Evolutionary conservation across 2,113 vertebrate species (phyloP).

Genomic region (Chunga burmeisteri): DNA sequence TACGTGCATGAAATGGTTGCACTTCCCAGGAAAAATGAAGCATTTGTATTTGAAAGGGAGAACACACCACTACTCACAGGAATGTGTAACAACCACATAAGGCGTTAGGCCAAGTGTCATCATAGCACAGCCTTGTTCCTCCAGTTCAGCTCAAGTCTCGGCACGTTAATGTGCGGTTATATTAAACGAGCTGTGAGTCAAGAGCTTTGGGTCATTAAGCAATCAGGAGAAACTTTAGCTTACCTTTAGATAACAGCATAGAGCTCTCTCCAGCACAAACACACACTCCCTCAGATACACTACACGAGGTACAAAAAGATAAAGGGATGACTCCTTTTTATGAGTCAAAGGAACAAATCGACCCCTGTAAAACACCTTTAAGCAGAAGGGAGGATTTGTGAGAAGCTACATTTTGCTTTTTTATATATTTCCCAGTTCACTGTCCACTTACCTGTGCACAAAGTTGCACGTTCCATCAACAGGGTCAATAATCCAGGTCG

Average conservation of each 20-base stretch:
- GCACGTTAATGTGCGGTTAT: fast-evolving
- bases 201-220: background rate
- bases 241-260: background rate
- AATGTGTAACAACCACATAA: background rate
- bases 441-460: constrained; percentile 80
- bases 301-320: fast-evolving
- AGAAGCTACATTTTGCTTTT: background rate
- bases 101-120: background rate
- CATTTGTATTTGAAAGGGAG: background rate
- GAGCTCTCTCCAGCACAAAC: background rate
- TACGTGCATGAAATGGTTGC: fast-evolving
- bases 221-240: background rate
- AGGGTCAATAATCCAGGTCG: constrained; percentile 90
- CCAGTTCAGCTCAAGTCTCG: background rate
- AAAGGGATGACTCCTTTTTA: background rate
- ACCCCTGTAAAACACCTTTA: background rate
- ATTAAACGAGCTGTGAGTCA: background rate
- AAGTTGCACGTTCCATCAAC: constrained; percentile 91
- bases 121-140: background rate
- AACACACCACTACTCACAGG: background rate
- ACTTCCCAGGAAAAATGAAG: background rate
- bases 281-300: background rate
- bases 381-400: background rate
- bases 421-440: background rate
- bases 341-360: background rate